Conservation (phyloP, 1,140 invertebrate genomes). For the Drosophila trapezifrons region DNA sequence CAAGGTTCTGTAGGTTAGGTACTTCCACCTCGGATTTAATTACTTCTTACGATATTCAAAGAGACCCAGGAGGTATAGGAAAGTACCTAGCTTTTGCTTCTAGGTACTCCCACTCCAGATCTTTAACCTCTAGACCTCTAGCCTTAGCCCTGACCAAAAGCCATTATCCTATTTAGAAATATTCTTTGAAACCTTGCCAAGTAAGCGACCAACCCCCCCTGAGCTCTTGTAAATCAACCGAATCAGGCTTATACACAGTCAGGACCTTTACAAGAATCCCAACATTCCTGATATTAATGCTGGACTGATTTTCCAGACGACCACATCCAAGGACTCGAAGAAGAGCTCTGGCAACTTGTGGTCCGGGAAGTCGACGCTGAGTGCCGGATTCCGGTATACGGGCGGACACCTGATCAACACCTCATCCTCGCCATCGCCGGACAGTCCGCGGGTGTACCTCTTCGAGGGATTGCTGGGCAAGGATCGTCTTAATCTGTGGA, state of each 20-base stretch:
- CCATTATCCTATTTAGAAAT: neutral
- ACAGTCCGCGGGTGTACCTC: constrained; percentile 94
- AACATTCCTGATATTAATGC: neutral
- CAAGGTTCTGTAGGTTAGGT: too few relatives aligned
- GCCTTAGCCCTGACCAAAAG: neutral
- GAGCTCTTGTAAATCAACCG: neutral
- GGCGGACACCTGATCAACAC: constrained; percentile 94
- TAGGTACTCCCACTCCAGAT: neutral
- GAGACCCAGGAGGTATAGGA: too few relatives aligned
- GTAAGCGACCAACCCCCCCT: too few relatives aligned
- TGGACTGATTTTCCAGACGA: constrained; percentile 59
- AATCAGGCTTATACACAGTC: neutral
- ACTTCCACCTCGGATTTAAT: too few relatives aligned
- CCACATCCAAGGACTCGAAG: constrained; percentile 86
- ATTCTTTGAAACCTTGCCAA: neutral
- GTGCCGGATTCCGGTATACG: constrained; percentile 94
- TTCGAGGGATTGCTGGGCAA: constrained; percentile 92
- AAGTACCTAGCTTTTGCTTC: too few relatives aligned
- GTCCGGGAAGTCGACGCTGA: constrained; percentile 96
- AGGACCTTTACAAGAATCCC: neutral
- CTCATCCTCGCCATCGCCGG: constrained; percentile 92
- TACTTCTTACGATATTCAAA: too few relatives aligned
- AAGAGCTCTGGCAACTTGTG: constrained; percentile 92
- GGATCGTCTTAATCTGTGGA: constrained; percentile 94
- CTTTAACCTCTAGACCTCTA: neutral